Percentiles rank a stretch among this genome's conserved stretches.
Conservation (phyloP, 1,140 invertebrate species). For the Trissolcus basalis region DNA sequence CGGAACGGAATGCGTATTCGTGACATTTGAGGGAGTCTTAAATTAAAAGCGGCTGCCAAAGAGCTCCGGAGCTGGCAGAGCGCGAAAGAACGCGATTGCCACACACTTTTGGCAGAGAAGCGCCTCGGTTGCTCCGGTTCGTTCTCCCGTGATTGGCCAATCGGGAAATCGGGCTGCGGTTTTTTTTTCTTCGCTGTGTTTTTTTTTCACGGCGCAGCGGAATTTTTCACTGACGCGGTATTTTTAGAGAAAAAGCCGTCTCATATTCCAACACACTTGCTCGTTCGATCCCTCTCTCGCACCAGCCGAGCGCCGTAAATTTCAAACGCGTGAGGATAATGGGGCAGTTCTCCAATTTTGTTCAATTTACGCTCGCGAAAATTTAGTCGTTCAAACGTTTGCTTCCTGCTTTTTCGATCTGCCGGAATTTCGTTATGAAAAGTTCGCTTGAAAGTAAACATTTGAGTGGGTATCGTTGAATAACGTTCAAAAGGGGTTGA, state of each 20-base stretch:
- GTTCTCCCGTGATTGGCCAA: constrained; percentile 50
- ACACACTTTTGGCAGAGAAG: constrained; percentile 68
- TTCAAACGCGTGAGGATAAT: constrained; percentile 25
- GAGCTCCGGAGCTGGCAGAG: constrained; percentile 62
- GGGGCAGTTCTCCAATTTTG: constrained; percentile 23
- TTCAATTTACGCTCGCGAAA: constrained; percentile 23
- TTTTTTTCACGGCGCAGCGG: constrained; percentile 26
- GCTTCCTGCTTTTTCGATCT: constrained; percentile 7
- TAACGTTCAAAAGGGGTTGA: no score
- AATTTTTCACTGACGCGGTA: constrained; percentile 49
- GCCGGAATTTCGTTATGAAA: neutral
- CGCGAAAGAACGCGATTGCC: constrained; percentile 66
- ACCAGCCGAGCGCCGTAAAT: constrained; percentile 19
- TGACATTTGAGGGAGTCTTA: constrained; percentile 73
- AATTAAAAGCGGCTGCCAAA: constrained; percentile 67
- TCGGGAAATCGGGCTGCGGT: constrained; percentile 29
- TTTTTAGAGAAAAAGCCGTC: constrained; percentile 52
- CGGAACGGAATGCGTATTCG: constrained; percentile 70
- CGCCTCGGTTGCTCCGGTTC: constrained; percentile 14
- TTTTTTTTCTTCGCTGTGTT: constrained; percentile 7
- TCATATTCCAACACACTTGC: constrained; percentile 29
- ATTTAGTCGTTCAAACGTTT: constrained; percentile 11
- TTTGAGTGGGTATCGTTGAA: no score
- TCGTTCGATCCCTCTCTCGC: constrained; percentile 21
- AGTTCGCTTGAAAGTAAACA: neutral